Evolutionary conservation across 1,140 invertebrate species (phyloP), one percentile per base, ranked within the genome.

Genomic region (Gryllus bimaculatus): DNA sequence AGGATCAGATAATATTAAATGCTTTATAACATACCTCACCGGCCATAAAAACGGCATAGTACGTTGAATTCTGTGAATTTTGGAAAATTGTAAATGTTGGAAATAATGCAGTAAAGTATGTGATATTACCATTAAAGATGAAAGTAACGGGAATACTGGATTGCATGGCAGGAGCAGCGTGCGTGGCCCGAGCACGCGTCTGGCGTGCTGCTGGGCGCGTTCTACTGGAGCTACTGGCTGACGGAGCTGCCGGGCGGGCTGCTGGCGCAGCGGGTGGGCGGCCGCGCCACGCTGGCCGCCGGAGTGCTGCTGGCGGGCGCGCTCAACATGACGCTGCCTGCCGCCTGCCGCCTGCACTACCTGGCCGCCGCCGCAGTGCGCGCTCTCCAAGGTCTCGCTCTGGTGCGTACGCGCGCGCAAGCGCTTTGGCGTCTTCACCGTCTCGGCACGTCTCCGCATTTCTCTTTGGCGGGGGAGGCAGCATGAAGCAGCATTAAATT

Each of bases 141-240:
- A n/a, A n/a, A n/a, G n/a, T n/a, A n/a, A n/a, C n/a, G n/a, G n/a
- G n/a, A n/a, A n/a, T n/a, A n/a, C n/a, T n/a, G n/a, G n/a, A n/a
- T n/a, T 5, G 5, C 26, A 2, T 5, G 26, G 77, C 26, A 39
- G 26, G 26, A 39, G 1, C n/a, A 54, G n/a, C 21, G 76, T 39
- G 47, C 47, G 15, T 82, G 80, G 81, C 15, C 76, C 76, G 77
- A 79, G 47, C 81, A 81, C n/a, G 82, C 81, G 10, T 84, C 86
- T 83, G 86, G 86, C 26, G 78, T 85, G 8, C 84, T 88, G 47
- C 78, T 83, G 10, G 85, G 86, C 1, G 82, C 85, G 8, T 88
- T 88, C 80, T 88, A 87, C 82, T 85, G 85, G 82, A 86, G 88
- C 8, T 88, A 88, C 80, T 83, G 86, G 21, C 20, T 85, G 7